phyloP scores from a whole-genome alignment of 2,113 vertebrate genomes.

The Antigone vipio region DNA sequence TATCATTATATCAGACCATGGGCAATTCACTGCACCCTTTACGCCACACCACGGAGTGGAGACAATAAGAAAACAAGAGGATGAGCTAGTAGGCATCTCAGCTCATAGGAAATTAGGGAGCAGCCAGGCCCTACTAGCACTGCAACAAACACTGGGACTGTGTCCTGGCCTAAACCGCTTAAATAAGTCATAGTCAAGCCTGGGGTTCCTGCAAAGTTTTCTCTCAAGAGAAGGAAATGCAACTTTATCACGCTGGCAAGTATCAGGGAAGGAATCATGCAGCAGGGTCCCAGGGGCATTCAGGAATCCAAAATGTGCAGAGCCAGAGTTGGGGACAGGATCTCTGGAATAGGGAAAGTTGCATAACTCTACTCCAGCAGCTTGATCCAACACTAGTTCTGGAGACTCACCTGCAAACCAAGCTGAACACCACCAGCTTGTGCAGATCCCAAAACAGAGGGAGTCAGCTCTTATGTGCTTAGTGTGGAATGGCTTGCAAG shows the following conservation, averaged over 20 bases:
- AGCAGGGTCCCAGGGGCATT: background rate
- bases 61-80: background rate
- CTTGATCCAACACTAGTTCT: background rate
- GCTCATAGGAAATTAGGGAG: background rate
- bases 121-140: background rate
- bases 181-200: background rate
- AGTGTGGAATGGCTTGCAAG: background rate
- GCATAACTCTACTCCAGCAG: background rate
- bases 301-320: background rate
- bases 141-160: background rate
- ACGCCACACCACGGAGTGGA: fast-evolving
- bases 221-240: background rate
- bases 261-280: background rate
- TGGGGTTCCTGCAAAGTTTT: background rate
- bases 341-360: background rate
- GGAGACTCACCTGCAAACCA: background rate
- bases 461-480: background rate
- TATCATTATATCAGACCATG: background rate
- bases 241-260: background rate
- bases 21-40: background rate
- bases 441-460: background rate
- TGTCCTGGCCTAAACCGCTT: background rate
- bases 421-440: background rate
- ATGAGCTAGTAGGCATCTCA: background rate
- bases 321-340: background rate